These are phyloP conservation scores for Dolichomitus sp. DNA, from an alignment of 2,888 invertebrate genomes.

Conservation along the genomic window DNA sequence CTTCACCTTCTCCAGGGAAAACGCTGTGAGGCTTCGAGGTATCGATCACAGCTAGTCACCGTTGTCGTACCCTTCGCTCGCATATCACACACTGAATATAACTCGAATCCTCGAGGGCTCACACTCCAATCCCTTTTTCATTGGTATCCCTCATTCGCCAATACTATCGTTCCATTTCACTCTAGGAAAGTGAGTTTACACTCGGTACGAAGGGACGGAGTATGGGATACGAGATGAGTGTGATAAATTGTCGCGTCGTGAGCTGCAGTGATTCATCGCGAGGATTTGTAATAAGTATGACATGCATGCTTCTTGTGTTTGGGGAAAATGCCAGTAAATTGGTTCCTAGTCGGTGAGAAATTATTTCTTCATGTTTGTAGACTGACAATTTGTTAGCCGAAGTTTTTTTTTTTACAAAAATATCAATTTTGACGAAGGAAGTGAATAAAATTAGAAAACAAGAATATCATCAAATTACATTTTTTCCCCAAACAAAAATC, in stretches of 20 bases:
- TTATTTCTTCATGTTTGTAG: too few relatives aligned
- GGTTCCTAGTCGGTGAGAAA: too few relatives aligned
- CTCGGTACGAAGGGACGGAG: background rate
- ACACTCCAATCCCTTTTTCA: conserved; percentile 55
- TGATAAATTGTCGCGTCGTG: background rate
- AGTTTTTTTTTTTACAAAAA: too few relatives aligned
- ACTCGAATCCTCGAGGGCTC: conserved; percentile 54
- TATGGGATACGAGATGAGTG: background rate
- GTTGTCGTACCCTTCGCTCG: conserved; percentile 29
- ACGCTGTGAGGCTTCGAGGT: conserved; percentile 40
- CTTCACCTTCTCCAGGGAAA: conserved; percentile 42
- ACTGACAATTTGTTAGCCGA: too few relatives aligned
- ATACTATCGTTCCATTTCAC: conserved; percentile 44
- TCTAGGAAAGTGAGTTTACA: conserved; percentile 27
- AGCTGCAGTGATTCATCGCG: background rate
- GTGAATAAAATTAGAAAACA: too few relatives aligned
- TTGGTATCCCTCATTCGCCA: conserved; percentile 48
- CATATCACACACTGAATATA: conserved; percentile 48
- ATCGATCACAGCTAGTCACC: conserved; percentile 56
- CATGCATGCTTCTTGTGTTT: background rate
- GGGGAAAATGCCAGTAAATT: background rate
- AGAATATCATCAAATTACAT: too few relatives aligned
- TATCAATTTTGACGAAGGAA: conserved; percentile 22
- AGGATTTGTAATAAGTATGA: background rate
- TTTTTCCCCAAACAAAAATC: too few relatives aligned